phyloP scores from a whole-genome alignment of 2,113 vertebrate species.

The Xiphophorus couchianus region DNA sequence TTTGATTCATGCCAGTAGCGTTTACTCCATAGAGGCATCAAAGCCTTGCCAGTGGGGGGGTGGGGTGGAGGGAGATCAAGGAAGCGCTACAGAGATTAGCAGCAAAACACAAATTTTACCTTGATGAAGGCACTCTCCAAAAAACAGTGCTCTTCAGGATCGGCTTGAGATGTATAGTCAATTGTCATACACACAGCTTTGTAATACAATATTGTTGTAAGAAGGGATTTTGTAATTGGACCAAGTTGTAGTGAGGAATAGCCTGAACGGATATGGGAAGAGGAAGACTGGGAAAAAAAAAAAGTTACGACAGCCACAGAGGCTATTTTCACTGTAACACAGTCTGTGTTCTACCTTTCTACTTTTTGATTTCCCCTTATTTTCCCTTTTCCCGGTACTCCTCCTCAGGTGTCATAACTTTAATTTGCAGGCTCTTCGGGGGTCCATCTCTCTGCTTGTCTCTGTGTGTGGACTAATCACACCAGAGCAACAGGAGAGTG shows the following conservation, averaged over 20 bases:
- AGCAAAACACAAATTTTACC: slow-evolving; percentile 33
- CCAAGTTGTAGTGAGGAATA: background rate
- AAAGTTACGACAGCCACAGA: background rate
- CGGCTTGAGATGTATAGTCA: slow-evolving; percentile 8
- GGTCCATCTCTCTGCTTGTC: slow-evolving; percentile 42
- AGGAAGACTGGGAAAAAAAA: background rate
- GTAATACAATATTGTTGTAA: background rate
- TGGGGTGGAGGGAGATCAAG: background rate
- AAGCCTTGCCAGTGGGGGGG: slow-evolving; percentile 40
- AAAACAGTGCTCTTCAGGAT: slow-evolving; percentile 18
- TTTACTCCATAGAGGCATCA: slow-evolving; percentile 62
- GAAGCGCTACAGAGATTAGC: slow-evolving; percentile 15
- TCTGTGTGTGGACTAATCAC: slow-evolving; percentile 47
- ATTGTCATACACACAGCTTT: background rate
- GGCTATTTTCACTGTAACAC: slow-evolving; percentile 9
- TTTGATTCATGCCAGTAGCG: slow-evolving; percentile 74
- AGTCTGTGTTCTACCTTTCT: background rate
- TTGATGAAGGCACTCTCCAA: slow-evolving; percentile 35
- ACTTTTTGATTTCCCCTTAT: slow-evolving; percentile 8
- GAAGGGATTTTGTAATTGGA: background rate
- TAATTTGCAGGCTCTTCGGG: slow-evolving; percentile 65
- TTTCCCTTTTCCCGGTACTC: slow-evolving; percentile 22
- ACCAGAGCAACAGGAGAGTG: slow-evolving; percentile 19
- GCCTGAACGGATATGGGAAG: background rate
- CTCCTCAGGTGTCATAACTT: slow-evolving; percentile 65